Base-by-base conservation (phyloP, 2,888 invertebrate species). In the Phyto melanocephala region DNA sequence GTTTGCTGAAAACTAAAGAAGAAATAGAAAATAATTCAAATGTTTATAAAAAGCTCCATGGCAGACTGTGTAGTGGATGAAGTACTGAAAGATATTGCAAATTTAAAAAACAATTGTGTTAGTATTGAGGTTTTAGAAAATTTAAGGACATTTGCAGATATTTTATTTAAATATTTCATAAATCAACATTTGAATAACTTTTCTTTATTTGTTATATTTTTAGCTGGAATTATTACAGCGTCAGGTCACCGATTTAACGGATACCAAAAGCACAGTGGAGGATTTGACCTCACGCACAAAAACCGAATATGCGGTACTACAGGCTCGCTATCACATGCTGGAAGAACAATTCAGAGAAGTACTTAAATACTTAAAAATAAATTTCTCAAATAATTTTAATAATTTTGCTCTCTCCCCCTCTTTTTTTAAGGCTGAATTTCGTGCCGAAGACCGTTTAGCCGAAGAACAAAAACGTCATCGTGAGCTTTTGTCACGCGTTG, bases 141-240 rank as follows among this genome's bases (percentile, higher is more conserved):
- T 42, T 33, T 24, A 33, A 42, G 2, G 1, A 17, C 11, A 20
- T n/a, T n/a, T n/a, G n/a, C n/a, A n/a, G n/a, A n/a, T n/a, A n/a
- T n/a, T n/a, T n/a, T n/a, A n/a, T n/a, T n/a, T n/a, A 75, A 40
- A 24, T 4, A 15, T 35, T 4, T 0, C 10, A 33, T n/a, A 11
- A 50, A 70, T 52, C 54, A 52, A 67, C 33, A 42, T 77, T 20
- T 70, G 50, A 37, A n/a, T 67, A 10, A 76, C 82, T 71, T 71
- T 82, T 75, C 24, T 71, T 77, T 75, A 17, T 52, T 70, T 62
- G 33, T 47, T 54, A n/a, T 71, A 76, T 85, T 92, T 92, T 22
- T 92, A 98, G 98, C 96, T 98, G 89, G 96, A 97, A 92, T 93
- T 96, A 88, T 93, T 98, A 84, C 98, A 98, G 92, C 96, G 97